Base-by-base conservation (phyloP, 2,888 invertebrate species). In the Tridacna crocea region DNA sequence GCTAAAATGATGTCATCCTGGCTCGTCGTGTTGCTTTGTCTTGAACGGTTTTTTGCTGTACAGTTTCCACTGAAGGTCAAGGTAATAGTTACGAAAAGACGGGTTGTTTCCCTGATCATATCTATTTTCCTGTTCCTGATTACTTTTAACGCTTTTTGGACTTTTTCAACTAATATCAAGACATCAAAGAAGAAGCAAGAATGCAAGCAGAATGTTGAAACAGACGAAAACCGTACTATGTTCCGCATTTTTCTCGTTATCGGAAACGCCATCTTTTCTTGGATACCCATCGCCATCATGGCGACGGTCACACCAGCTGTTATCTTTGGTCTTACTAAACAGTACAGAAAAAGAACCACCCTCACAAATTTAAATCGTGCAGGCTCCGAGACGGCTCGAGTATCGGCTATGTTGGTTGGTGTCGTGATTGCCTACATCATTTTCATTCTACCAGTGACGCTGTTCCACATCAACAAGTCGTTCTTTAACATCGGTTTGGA, bases 1-100 rank as follows among this genome's bases (percentile, higher is more conserved):
- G 65, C 87, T 12, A 90, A 90, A 78, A 89, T 89, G 85, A 82
- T 84, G 60, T 89, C 89, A 46, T 89, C 89, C 0, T 89, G 90
- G 89, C 75, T 90, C 3, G 86, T 90, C 6, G 88, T 90, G 0
- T 68, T 86, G 46, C 79, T 90, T 27, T 80, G 85, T 72, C 47
- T 89, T 13, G 89, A 90, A 68, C 77, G 90, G 2, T 90, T 90
- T 51, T 65, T 89, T 0, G 88, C 87, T 19, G 88, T 90, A 11
- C 85, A 84, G 81, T 87, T 87, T 63, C 89, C 89, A 0, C 60
- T 87, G 19, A 81, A 83, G 68, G 85, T 86, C 1, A 88, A 85
- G 66, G 6, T 80, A 8, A 77, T 89, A 13, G 72, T 80, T 79
- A 88, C 87, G 0, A 88, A 77, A 66, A 61, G 82, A 13, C 77